Base-by-base conservation (phyloP, 2,888 invertebrate species). In the Trachelus troglodyta region DNA sequence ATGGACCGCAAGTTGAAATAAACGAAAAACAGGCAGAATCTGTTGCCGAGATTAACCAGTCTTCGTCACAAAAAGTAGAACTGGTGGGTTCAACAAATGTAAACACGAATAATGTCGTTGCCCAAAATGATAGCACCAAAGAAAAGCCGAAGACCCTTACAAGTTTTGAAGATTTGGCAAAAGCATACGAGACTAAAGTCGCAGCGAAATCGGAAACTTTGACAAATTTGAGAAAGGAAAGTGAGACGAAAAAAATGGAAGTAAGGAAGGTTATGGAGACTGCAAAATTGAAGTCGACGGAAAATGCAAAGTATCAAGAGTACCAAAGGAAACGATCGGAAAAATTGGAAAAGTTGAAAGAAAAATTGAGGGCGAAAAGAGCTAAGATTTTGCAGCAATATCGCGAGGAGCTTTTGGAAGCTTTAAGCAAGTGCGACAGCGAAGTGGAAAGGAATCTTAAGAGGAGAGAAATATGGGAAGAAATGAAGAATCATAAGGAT, bases 321-420 rank as follows among this genome's bases (percentile, higher is more conserved):
- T 76, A 77, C n/a, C 81, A 82, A 56, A 83, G 33, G 31, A 83
- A 79, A 69, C 83, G 84, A 3, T 69, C 74, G 0, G 83, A 86
- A 9, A 86, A 84, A 76, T 37, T 85, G 23, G 79, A 83, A 12
- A 84, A 79, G 30, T 34, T 87, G 11, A 86, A 81, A 23, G 77
- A 82, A 2, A 86, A 83, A 33, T 34, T 87, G 15, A 80, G 81
- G 2, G 80, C 78, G 0, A 87, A 82, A 71, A 81, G 82, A 15
- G 83, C 84, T 0, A 84, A 82, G 37, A 77, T 85, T 4, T 34
- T 86, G 23, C 79, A 85, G 4, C 81, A 84, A 30, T 83, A 83
- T 78, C 80, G 81, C 30, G 79, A 84, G 4, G 83, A 87, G n/a
- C 77, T 85, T 15, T 30, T 81, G 2, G 84, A 84, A 15, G 79